Percentiles rank a stretch among this genome's conserved stretches.
phyloP scores from a whole-genome alignment of 1,140 invertebrate genomes.

The Trichoplusia ni region DNA sequence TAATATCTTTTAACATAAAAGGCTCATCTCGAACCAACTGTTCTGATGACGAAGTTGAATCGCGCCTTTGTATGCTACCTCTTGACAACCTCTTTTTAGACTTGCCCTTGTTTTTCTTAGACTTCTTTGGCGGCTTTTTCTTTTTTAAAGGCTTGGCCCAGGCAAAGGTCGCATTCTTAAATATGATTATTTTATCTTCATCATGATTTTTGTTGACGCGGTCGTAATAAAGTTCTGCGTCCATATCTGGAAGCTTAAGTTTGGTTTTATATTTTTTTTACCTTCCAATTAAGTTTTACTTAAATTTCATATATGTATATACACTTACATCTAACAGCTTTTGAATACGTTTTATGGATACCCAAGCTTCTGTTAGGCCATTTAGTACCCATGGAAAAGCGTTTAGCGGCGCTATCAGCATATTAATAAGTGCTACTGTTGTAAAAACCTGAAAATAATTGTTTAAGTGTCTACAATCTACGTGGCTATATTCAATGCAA shows the following conservation, averaged over 20 bases:
- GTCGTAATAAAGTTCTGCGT: constrained; percentile 79
- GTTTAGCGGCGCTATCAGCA: constrained; percentile 97
- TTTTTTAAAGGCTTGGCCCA: constrained; percentile 62
- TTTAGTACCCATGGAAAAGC: constrained; percentile 99
- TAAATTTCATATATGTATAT: too few species aligned
- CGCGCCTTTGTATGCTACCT: constrained; percentile 47
- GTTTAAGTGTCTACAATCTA: too few species aligned
- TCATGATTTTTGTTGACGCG: constrained; percentile 67
- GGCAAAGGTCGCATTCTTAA: constrained; percentile 80
- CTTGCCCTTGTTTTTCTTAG: constrained; percentile 79
- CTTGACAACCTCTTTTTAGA: constrained; percentile 70
- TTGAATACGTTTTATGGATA: constrained; percentile 92
- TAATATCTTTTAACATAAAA: constrained; percentile 82
- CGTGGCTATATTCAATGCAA: too few species aligned
- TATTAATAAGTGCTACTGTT: constrained; percentile 95
- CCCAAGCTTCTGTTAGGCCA: constrained; percentile 96
- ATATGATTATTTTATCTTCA: constrained; percentile 75
- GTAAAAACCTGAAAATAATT: constrained; percentile 88
- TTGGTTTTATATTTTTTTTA: too few species aligned
- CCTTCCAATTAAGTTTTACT: too few species aligned
- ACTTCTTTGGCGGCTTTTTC: constrained; percentile 37
- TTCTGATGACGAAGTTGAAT: constrained; percentile 55
- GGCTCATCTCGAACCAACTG: constrained; percentile 42
- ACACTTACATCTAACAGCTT: constrained; percentile 86
- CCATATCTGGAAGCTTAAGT: constrained; percentile 84